A percentile compares a stretch with the other conserved stretches of the same genome.
phyloP scores from a whole-genome alignment of 2,888 invertebrate species.

The Gryllus longicercus region DNA sequence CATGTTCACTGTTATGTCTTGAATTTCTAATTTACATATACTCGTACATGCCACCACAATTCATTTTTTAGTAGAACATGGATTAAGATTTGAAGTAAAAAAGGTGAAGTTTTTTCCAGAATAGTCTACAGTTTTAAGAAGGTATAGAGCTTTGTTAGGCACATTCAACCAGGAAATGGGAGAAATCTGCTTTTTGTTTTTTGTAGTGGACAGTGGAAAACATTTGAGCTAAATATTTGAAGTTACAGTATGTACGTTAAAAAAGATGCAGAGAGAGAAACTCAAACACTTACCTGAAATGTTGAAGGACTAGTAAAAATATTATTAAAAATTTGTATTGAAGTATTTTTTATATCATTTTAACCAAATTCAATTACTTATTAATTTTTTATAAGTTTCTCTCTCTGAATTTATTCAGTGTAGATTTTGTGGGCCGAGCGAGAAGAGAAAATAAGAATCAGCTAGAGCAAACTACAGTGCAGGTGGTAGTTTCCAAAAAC shows the following conservation, averaged over 20 bases:
- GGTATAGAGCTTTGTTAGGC: not conserved
- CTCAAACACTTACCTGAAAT: not conserved
- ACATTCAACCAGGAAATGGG: not conserved
- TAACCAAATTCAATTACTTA: too few species aligned
- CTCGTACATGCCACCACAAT: not conserved
- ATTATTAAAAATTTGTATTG: too few species aligned
- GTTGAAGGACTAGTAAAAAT: not conserved
- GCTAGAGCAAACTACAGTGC: not conserved
- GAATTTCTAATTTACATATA: not conserved
- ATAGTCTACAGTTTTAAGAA: not conserved
- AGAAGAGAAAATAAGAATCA: slow-evolving; percentile 1
- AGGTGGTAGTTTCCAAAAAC: not conserved
- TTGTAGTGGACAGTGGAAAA: not conserved
- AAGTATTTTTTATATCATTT: too few species aligned
- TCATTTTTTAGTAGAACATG: not conserved
- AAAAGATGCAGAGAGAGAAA: not conserved
- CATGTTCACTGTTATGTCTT: slow-evolving; percentile 4
- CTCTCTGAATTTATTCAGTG: not conserved
- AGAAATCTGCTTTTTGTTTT: not conserved
- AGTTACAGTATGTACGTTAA: not conserved
- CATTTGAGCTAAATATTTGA: not conserved
- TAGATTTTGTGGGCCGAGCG: not conserved
- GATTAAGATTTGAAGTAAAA: not conserved
- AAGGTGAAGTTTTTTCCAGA: not conserved
- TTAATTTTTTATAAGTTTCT: not conserved